phyloP scores from a whole-genome alignment of 1,140 invertebrate species.

The Scylla paramamosain region DNA sequence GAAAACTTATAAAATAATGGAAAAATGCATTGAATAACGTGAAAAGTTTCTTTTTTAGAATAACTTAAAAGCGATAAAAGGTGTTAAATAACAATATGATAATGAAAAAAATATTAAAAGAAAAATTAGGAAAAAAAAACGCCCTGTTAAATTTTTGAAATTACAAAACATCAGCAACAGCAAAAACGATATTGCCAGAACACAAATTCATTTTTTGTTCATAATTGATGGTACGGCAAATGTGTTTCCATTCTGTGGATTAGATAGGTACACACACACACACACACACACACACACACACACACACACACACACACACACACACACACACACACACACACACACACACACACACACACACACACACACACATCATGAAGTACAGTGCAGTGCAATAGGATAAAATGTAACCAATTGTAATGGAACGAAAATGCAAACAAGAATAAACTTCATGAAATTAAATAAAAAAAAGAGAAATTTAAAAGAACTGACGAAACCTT shows the following conservation, averaged over 20 bases:
- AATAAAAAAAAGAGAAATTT: neutral
- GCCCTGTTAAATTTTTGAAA: no score
- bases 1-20: neutral
- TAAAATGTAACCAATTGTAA: neutral
- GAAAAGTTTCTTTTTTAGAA: neutral
- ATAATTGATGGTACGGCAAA: neutral
- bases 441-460: neutral
- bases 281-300: neutral
- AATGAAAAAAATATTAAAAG: no score
- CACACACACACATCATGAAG: no score
- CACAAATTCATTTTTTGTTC: no score
- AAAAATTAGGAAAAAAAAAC: no score
- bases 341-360: no score
- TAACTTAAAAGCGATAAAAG: no score
- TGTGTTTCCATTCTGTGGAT: neutral
- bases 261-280: neutral
- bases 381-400: neutral
- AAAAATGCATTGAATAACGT: neutral
- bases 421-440: neutral
- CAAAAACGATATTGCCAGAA: no score
- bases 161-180: no score
- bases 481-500: neutral
- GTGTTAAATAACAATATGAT: no score
- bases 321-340: constrained; percentile 33
- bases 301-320: constrained; percentile 43